These are phyloP conservation scores for Anguilla japonica DNA, from an alignment of 2,113 vertebrate genomes.

Conservation along the genomic window DNA sequence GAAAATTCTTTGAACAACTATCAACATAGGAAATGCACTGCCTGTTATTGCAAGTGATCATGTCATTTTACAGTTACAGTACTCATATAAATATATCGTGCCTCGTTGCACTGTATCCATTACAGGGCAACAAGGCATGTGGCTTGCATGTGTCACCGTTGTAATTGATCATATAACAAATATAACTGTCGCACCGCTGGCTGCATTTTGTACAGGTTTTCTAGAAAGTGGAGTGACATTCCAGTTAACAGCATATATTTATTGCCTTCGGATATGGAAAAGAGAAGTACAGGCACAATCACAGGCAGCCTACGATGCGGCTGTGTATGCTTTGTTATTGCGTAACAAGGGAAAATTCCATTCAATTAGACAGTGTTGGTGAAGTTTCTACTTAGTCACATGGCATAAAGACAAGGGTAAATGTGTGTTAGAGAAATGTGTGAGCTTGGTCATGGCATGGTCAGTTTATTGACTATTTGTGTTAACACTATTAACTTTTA, in stretches of 20 bases:
- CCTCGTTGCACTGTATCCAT: too few relatives aligned
- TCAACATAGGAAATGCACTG: not conserved
- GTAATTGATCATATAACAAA: too few relatives aligned
- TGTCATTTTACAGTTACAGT: too few relatives aligned
- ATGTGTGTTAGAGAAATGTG: not conserved
- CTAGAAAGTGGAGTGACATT: not conserved
- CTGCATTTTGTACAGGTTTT: not conserved
- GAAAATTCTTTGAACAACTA: not conserved
- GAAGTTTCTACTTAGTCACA: not conserved
- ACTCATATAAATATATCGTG: too few relatives aligned
- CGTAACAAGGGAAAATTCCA: not conserved
- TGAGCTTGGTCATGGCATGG: not conserved
- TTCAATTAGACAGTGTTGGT: not conserved
- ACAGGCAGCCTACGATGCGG: not conserved
- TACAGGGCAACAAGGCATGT: too few relatives aligned
- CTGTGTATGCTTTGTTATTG: constrained; percentile 10
- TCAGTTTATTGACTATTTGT: not conserved
- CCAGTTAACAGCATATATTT: not conserved
- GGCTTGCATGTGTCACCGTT: too few relatives aligned
- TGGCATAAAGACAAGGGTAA: too few relatives aligned
- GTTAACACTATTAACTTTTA: not conserved
- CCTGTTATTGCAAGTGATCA: not conserved
- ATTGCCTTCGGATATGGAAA: not conserved
- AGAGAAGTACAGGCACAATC: not conserved
- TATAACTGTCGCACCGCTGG: not conserved